phyloP scores from a whole-genome alignment of 2,797 vertebrate species.

The Smutsia gigantea region DNA sequence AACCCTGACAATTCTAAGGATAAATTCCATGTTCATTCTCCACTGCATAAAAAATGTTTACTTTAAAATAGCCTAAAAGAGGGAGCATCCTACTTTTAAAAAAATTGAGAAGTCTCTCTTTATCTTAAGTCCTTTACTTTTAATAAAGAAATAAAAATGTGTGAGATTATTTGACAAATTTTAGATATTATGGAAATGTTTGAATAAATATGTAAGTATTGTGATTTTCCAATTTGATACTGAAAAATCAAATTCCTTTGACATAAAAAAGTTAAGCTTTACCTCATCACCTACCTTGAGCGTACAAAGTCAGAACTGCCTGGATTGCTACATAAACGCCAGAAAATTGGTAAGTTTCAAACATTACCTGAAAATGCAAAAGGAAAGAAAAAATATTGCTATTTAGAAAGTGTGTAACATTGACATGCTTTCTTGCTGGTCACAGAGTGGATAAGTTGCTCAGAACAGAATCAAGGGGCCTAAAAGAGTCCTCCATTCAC shows the following conservation, averaged over 20 bases:
- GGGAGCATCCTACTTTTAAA: neutral
- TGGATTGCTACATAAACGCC: conserved; percentile 95
- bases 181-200: conserved; percentile 39
- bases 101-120: neutral
- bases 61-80: conserved; percentile 17
- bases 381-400: neutral
- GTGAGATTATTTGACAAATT: neutral
- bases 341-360: conserved; percentile 94
- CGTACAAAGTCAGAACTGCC: conserved; percentile 94
- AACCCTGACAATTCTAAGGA: neutral
- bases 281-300: conserved; percentile 91
- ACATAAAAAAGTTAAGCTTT: conserved; percentile 57
- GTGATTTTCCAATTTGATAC: conserved; percentile 13
- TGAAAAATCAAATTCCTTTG: conserved; percentile 1
- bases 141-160: conserved; percentile 28
- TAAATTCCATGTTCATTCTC: neutral
- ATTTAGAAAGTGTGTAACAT: conserved; percentile 33
- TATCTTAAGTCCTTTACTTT: neutral
- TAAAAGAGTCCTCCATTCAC: neutral
- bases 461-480: neutral
- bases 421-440: conserved; percentile 15
- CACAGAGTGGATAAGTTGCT: neutral
- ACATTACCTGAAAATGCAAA: conserved; percentile 90
- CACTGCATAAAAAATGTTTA: neutral
- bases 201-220: neutral